phyloP scores from a whole-genome alignment of 2,888 invertebrate genomes.

The Pantelozetes paolii region DNA sequence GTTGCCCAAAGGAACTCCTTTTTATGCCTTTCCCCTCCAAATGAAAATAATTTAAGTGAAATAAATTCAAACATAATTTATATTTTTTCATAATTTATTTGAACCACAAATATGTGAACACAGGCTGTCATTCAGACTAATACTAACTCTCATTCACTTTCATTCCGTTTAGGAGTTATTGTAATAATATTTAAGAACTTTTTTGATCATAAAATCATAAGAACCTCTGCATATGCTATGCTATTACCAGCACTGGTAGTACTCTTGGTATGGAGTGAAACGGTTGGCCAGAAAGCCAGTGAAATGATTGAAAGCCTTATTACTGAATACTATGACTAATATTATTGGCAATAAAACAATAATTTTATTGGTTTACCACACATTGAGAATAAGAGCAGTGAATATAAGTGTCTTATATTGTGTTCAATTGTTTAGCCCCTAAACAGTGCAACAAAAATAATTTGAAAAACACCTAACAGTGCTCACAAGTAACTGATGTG shows the following conservation, averaged over 20 bases:
- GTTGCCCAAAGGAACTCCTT: conserved; percentile 21
- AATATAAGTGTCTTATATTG: not conserved
- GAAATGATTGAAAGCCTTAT: conserved; percentile 27
- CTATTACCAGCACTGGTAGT: not conserved
- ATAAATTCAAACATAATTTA: conserved; percentile 8
- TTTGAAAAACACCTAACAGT: too few species aligned
- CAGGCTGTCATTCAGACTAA: not conserved
- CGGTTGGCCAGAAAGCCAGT: not conserved
- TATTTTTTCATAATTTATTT: not conserved
- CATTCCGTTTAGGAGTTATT: not conserved
- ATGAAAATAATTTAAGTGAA: conserved; percentile 26
- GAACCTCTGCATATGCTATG: conserved; percentile 14
- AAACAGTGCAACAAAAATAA: too few species aligned
- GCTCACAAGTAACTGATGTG: too few species aligned
- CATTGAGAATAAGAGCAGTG: not conserved
- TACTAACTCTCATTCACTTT: not conserved
- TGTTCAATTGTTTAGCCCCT: too few species aligned
- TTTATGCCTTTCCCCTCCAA: not conserved
- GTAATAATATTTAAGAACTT: conserved; percentile 24
- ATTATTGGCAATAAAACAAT: conserved; percentile 36
- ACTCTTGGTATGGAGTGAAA: not conserved
- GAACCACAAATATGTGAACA: conserved; percentile 8
- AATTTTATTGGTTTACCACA: conserved; percentile 32
- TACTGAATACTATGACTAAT: conserved; percentile 25
- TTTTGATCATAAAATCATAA: conserved; percentile 18